Percentiles rank a stretch among this genome's conserved stretches.
phyloP scores from a whole-genome alignment of 2,888 invertebrate species.

The Troides aeacus region DNA sequence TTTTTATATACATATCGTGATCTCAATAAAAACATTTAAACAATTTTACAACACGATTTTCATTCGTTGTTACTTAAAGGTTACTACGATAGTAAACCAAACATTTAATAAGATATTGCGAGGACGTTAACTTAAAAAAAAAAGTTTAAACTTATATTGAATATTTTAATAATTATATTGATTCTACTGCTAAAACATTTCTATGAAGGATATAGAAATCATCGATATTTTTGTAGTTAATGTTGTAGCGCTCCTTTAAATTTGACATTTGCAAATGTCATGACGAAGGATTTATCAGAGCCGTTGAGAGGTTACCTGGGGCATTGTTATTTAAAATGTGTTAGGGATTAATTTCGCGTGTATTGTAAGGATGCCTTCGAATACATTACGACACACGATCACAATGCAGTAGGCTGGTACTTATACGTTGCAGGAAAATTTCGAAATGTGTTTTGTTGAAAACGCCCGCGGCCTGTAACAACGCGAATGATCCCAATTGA shows the following conservation, averaged over 20 bases:
- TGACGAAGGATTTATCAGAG: constrained; percentile 25
- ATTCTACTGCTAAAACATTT: no score
- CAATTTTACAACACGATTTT: no score
- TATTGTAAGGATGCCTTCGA: constrained; percentile 21
- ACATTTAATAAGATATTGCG: not conserved
- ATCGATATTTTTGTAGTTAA: constrained; percentile 4
- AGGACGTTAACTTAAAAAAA: not conserved
- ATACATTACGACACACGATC: constrained; percentile 30
- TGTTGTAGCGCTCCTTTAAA: constrained; percentile 18
- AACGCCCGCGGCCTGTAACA: constrained; percentile 28
- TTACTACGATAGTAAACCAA: not conserved
- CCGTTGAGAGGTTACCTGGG: constrained; percentile 5
- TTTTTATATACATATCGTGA: no score
- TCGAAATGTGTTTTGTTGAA: constrained; percentile 31
- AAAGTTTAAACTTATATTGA: not conserved
- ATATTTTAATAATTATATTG: no score
- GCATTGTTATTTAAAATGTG: constrained; percentile 23
- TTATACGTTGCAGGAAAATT: constrained; percentile 29
- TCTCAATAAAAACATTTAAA: no score
- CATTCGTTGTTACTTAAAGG: no score
- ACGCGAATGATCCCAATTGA: constrained; percentile 27
- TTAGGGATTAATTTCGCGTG: constrained; percentile 26
- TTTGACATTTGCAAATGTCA: constrained; percentile 24
- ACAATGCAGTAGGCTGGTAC: constrained; percentile 31
- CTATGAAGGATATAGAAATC: not conserved